These are phyloP conservation scores for Deladenus siricidicola DNA, from an alignment of 2,888 invertebrate species.

Conservation along the genomic window DNA sequence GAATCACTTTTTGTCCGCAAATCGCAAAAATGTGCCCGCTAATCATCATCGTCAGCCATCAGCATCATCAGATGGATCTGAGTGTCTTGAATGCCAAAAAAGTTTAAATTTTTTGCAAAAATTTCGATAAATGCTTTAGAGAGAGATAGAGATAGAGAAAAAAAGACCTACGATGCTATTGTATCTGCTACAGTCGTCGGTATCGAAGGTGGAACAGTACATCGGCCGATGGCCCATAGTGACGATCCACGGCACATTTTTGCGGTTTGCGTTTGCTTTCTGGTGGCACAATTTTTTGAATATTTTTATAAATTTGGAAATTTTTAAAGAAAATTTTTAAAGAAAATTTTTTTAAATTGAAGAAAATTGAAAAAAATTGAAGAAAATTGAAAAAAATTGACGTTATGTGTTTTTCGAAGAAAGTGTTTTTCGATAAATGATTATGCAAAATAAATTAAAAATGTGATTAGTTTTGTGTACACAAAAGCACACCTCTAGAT, in stretches of 20 bases:
- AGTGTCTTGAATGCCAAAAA: no score
- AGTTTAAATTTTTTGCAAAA: no score
- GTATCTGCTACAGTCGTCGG: constrained; percentile 66
- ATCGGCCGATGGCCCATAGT: constrained; percentile 77
- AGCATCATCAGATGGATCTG: no score
- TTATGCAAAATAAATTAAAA: no score
- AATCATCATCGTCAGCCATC: background rate
- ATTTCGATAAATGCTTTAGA: no score
- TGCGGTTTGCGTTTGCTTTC: constrained; percentile 43
- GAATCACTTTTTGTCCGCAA: no score
- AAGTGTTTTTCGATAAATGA: no score
- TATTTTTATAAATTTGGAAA: background rate
- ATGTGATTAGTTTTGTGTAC: no score
- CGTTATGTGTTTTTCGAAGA: no score
- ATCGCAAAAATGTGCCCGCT: constrained; percentile 1
- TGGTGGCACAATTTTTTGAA: constrained; percentile 3
- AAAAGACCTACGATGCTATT: constrained; percentile 37
- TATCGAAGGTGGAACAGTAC: constrained; percentile 67
- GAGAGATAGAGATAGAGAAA: background rate
- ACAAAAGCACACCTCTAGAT: constrained; percentile 32
- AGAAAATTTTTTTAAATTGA: no score
- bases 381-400: background rate
- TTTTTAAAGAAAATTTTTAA: no score
- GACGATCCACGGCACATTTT: constrained; percentile 68
- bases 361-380: no score